Evolutionary conservation across 2,113 vertebrate species (phyloP).

Genomic region (Gallinago media): DNA sequence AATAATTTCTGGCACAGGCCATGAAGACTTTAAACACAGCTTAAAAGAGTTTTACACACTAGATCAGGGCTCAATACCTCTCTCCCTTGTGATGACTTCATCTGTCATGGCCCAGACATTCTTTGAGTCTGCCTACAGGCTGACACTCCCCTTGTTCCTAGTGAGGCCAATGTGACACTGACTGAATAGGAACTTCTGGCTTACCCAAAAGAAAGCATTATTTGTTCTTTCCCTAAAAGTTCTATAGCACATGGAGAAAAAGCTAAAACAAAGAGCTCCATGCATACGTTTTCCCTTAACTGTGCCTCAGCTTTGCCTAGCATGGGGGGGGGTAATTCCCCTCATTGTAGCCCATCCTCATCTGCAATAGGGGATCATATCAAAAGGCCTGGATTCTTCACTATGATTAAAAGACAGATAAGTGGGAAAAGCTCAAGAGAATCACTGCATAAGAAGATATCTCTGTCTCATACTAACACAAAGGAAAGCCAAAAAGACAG

Average conservation of each 20-base stretch:
- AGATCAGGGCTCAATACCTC: not conserved
- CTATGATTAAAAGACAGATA: slow-evolving; percentile 9
- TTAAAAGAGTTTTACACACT: not conserved
- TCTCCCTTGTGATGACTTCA: not conserved
- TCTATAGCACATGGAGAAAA: not conserved
- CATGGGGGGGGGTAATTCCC: not conserved
- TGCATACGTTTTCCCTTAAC: not conserved
- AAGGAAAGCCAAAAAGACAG: not conserved
- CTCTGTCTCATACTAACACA: not conserved
- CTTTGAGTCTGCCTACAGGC: not conserved
- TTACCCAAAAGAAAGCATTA: not conserved
- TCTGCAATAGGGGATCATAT: not conserved
- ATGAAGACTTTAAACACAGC: not conserved
- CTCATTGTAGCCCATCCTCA: not conserved
- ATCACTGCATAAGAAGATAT: not conserved
- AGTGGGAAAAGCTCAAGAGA: not conserved
- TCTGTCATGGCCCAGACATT: not conserved
- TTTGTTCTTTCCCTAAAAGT: not conserved
- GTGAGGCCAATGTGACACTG: not conserved
- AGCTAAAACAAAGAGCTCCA: not conserved
- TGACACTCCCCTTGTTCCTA: not conserved
- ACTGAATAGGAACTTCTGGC: not conserved
- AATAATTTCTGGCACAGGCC: not conserved
- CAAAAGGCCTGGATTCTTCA: slow-evolving; percentile 18
- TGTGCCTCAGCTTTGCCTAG: not conserved